These are phyloP conservation scores for Tipula unca DNA, from an alignment of 2,888 invertebrate species.

Conservation along the genomic window DNA sequence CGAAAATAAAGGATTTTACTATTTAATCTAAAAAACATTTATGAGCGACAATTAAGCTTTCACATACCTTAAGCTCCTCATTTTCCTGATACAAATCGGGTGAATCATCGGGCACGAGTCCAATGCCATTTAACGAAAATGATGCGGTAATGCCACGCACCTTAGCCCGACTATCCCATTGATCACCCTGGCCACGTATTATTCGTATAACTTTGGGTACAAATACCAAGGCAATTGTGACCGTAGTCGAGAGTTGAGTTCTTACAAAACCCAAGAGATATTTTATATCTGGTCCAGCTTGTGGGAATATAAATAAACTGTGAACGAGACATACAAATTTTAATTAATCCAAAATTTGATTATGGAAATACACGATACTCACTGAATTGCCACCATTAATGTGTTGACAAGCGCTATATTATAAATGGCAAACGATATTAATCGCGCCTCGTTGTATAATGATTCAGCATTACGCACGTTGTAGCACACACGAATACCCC, in stretches of 20 bases:
- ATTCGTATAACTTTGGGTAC: constrained; percentile 65
- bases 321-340: background rate
- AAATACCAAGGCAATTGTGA: constrained; percentile 44
- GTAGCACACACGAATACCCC: constrained; percentile 80
- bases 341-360: background rate
- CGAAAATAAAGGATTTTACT: no score
- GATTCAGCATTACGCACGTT: constrained; percentile 86
- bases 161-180: constrained; percentile 78
- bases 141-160: constrained; percentile 78
- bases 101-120: constrained; percentile 73
- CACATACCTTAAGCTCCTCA: constrained; percentile 73
- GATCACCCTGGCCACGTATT: constrained; percentile 76
- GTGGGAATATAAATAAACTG: constrained; percentile 76
- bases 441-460: constrained; percentile 83
- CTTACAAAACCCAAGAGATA: constrained; percentile 86
- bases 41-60: no score
- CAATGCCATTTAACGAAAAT: constrained; percentile 78
- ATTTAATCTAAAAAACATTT: no score
- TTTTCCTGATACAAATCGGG: constrained; percentile 84
- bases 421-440: constrained; percentile 90
- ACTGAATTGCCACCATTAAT: constrained; percentile 89
- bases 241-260: constrained; percentile 85
- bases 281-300: constrained; percentile 85
- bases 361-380: constrained; percentile 44
- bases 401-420: constrained; percentile 90